Evolutionary conservation across 2,797 vertebrate genomes (phyloP), one percentile per base, ranked within the genome.

Genomic region (Pseudomugil tenellus): DNA sequence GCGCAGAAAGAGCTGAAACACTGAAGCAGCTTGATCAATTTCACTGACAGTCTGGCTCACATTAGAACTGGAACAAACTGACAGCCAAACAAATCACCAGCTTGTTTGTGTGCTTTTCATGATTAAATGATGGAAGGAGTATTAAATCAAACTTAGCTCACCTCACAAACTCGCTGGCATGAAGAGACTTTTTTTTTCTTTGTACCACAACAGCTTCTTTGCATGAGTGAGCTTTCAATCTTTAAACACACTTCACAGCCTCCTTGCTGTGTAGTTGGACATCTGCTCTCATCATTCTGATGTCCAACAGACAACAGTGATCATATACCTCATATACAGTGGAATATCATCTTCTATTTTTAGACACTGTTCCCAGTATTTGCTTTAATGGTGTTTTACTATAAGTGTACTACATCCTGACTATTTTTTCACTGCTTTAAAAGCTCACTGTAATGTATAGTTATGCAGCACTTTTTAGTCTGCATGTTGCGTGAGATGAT

Each of bases 51-150:
- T 61, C 69, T 57, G 75, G 64, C 76, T 81, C 85, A 62, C 72
- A 57, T 83, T 69, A 72, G 64, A 74, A 76, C 72, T 71, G 58
- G 53, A 71, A 62, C 66, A 58, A 67, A 62, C 70, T 76, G 76
- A 76, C 84, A 85, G 69, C 56, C 71, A 80, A 79, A 79, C 79
- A 87, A 76, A 86, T 81, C 77, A 83, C 68, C 41, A 21, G 64
- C 57, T 3, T 59, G 74, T 81, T 74, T 74, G 80, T 86, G 72
- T 78, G 74, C 80, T 88, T 83, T 77, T 60, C 73, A 58, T 85
- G 81, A 81, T 83, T 74, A 73, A 77, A 77, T 71, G 76, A 81
- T 21, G 37, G 71, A 63, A 63, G 49, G 41, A 63, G 72, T 58
- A 63, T 78, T 71, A 76, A 80, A 85, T 79, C 78, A 79, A 75